Evolutionary conservation across 53 echinoderm and acorn worm genomes (phyloP), one percentile per base, ranked within the genome.

Genomic region (Zoroaster sp.): DNA sequence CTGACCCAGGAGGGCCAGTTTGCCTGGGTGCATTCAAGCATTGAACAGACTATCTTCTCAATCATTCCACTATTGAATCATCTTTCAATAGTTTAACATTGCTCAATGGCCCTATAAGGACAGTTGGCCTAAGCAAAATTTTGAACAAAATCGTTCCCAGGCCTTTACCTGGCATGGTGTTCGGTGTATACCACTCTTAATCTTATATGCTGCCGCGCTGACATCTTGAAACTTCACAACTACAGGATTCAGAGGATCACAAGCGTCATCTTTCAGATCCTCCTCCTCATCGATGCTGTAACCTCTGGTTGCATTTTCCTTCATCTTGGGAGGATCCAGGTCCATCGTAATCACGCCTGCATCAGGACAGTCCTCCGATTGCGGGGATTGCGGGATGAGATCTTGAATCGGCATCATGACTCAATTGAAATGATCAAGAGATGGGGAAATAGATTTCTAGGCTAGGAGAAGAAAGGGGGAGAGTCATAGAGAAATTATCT

Each of bases 171-270:
- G 89, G 77, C 98, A 98, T 5, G 98, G 94, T 11, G 98, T 95
- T 15, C 95, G 79, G 0, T 94, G 93, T 1, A 98, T 72, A 17
- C 98, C 98, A 51, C 88, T 94, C 66, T 94, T 92, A 65, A 98
- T 98, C 75, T 98, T 98, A 65, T 98, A 98, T 1, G 98, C 98
- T 5, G 98, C 98, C 0, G 98, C 98, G 43, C 98, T 98, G 59
- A 98, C 95, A 87, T 98, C 98, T 78, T 98, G 98, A 82, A 98
- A 98, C 66, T 94, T 92, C 23, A 98, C 94, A 32, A 72, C 39
- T 30, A 98, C 81, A 2, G 98, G 98, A 81, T 98, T 95, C 31
- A 87, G 89, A 2, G 98, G 98, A 59, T 98, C 98, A 45, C 98
- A 98, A 31, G 53, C 43, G n/a, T 92, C 87, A 80, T 98, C 98